A percentile compares a stretch with the other conserved stretches of the same genome.
Conservation (phyloP, 2,888 invertebrate species). For the Ecliptopera silaceata region DNA sequence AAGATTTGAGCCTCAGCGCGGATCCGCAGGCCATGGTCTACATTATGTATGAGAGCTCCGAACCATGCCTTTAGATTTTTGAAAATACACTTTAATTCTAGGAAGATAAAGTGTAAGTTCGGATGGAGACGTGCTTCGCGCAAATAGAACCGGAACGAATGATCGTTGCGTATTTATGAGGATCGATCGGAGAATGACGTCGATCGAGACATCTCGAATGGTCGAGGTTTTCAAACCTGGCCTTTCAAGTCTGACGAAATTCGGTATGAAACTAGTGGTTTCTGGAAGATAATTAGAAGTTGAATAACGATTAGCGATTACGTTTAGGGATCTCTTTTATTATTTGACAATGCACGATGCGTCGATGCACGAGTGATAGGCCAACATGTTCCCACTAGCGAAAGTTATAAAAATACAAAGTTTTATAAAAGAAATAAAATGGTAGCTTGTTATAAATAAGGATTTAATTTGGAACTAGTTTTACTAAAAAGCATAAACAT, state of each 20-base stretch:
- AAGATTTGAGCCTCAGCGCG: slow-evolving; percentile 52
- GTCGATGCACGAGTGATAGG: no score
- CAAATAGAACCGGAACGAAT: slow-evolving; percentile 27
- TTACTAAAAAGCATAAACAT: not conserved
- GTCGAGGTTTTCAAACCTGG: slow-evolving; percentile 6
- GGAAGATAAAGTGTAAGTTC: slow-evolving; percentile 4
- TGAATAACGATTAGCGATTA: not conserved
- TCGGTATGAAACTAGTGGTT: slow-evolving; percentile 26
- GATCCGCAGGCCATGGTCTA: slow-evolving; percentile 47
- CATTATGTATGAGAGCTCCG: slow-evolving; percentile 55
- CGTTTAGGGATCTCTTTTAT: no score
- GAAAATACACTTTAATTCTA: slow-evolving; percentile 7
- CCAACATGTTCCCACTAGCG: no score
- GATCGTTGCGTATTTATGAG: slow-evolving; percentile 41
- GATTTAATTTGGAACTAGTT: not conserved
- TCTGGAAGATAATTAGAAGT: slow-evolving; percentile 3
- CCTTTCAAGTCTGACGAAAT: slow-evolving; percentile 27
- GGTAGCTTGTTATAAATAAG: not conserved
- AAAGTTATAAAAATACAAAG: no score
- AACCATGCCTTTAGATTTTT: slow-evolving; percentile 8
- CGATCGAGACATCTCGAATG: slow-evolving; percentile 10
- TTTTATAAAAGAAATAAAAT: not conserved
- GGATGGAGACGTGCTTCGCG: not conserved
- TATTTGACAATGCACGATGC: no score
- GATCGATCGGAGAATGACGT: slow-evolving; percentile 29